phyloP scores from a whole-genome alignment of 2,797 vertebrate species.

The Salmo trutta region DNA sequence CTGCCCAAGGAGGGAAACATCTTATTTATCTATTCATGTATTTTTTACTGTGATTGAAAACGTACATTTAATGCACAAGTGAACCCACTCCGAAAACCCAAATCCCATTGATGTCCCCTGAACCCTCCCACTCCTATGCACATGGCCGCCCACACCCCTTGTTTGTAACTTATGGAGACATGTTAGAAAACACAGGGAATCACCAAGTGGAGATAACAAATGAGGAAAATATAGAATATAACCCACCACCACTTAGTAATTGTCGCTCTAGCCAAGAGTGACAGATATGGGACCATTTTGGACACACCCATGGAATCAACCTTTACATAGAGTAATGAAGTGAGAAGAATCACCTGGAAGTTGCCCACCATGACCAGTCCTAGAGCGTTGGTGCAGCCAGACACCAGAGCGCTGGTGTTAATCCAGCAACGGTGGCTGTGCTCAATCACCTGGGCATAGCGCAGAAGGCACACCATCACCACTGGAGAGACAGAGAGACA shows the following conservation, averaged over 20 bases:
- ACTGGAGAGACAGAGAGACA: constrained; percentile 65
- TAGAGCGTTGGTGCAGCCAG: constrained; percentile 86
- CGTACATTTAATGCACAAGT: not conserved
- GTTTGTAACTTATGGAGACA: not conserved
- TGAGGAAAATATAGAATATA: not conserved
- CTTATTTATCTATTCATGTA: not conserved
- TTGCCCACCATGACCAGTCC: constrained; percentile 91
- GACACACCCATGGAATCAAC: not conserved
- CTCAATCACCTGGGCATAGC: constrained; percentile 90
- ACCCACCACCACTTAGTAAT: not conserved
- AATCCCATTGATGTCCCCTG: not conserved
- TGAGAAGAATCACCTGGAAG: constrained; percentile 81
- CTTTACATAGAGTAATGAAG: not conserved
- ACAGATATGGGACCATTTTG: not conserved
- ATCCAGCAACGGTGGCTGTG: constrained; percentile 87
- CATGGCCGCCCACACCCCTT: not conserved
- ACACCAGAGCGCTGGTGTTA: constrained; percentile 86
- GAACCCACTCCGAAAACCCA: not conserved
- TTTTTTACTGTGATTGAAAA: not conserved
- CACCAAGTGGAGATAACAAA: not conserved
- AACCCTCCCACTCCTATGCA: not conserved
- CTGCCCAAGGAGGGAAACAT: constrained; percentile 58
- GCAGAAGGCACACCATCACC: constrained; percentile 88
- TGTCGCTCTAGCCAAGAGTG: not conserved
- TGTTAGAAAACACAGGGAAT: not conserved